Base-by-base conservation (phyloP, 2,113 vertebrate genomes). In the Cebus imitator region DNA sequence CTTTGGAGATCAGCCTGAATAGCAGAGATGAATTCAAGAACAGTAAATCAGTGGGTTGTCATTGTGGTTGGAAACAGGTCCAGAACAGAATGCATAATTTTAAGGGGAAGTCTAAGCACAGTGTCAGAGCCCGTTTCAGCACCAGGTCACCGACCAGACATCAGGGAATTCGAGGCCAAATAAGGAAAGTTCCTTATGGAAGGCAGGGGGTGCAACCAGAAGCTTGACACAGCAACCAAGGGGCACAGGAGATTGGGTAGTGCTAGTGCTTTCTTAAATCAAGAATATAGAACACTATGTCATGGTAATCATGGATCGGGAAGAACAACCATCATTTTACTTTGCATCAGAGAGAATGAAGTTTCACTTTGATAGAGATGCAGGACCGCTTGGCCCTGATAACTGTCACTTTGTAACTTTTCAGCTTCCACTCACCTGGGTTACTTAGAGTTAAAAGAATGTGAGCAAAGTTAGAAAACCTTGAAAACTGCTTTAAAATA, bases 391-490 rank as follows among this genome's bases (percentile, higher is more conserved):
- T 20, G 12, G 35, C 21, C 58, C 23, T 30, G 57, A 32, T 4
- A 66, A 12, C 25, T 25, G 17, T 35, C 20, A 20, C n/a, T 32
- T 61, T 58, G 40, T 55, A 37, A 52, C 70, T 79, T n/a, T 45
- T 90, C 48, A 68, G 84, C 40, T 68, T 78, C 88, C 3, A 2
- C 66, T 75, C 43, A 32, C 23, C 45, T 68, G 27, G n/a, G 52
- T 87, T 50, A 35, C 43, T 55, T 82, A 48, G 55, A 80, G 45
- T 52, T 78, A 55, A 72, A 82, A 79, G 30, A 20, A 37, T 27
- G 48, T 5, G 37, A 83, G 43, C 18, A 87, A 87, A 94, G 35
- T 82, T 87, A 70, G 43, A 61, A 91, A 82, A 72, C 37, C 12
- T 48, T 70, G 76, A 90, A 70, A 89, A 70, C 40, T 66, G 61